Conservation (phyloP, 2,113 vertebrate genomes). For the Sphaerodactylus townsendi region DNA sequence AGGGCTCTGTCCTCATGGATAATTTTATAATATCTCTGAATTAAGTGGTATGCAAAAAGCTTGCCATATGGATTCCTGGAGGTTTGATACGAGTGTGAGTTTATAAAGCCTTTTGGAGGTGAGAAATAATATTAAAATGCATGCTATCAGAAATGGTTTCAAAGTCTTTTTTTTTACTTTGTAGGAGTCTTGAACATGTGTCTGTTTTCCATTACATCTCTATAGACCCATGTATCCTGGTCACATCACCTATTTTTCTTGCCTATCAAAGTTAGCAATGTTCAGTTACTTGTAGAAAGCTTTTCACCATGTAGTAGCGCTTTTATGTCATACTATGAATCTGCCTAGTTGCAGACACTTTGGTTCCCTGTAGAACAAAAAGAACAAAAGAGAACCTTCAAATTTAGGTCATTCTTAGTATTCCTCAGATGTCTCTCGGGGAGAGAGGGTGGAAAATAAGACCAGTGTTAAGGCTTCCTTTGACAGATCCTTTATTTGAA, state of each 20-base stretch:
- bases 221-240: background rate
- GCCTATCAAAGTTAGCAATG: constrained; percentile 3
- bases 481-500: constrained; percentile 21
- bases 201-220: background rate
- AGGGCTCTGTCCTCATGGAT: background rate
- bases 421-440: constrained; percentile 20
- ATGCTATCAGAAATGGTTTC: constrained; percentile 1
- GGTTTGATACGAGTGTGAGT: background rate
- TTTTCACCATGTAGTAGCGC: background rate
- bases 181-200: background rate
- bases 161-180: background rate
- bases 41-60: background rate
- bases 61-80: background rate
- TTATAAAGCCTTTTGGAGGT: background rate
- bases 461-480: constrained; percentile 1
- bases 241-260: constrained; percentile 2
- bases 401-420: background rate
- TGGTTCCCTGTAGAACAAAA: constrained; percentile 20
- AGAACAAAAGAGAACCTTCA: constrained; percentile 30
- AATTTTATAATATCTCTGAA: background rate
- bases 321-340: constrained; percentile 8
- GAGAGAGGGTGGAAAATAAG: constrained; percentile 14
- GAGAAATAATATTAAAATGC: background rate
- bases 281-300: constrained; percentile 2
- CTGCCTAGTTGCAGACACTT: background rate